A percentile compares a stretch with the other conserved stretches of the same genome.
phyloP scores from a whole-genome alignment of 30 jellyfish, hydroid and myxozoan genomes.

The Aurelia sp. region DNA sequence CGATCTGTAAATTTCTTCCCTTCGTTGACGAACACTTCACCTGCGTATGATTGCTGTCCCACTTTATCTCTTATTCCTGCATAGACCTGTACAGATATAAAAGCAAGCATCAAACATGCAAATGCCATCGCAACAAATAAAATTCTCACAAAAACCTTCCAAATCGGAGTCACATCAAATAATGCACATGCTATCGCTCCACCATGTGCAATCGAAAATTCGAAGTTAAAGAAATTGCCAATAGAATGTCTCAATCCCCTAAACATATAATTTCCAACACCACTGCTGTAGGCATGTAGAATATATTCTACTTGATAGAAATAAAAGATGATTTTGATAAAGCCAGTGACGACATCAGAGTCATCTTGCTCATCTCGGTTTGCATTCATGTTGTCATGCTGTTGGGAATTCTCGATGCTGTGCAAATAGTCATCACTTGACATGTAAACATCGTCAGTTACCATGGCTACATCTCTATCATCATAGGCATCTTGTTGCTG shows the following conservation, averaged over 20 bases:
- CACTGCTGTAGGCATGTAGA: background rate
- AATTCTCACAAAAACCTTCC: background rate
- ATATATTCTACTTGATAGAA: constrained; percentile 51
- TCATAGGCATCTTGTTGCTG: background rate
- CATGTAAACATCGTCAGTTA: background rate
- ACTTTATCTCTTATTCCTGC: background rate
- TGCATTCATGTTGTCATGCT: background rate
- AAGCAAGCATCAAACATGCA: background rate
- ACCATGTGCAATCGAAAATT: background rate
- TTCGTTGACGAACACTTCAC: no score
- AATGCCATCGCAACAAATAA: background rate
- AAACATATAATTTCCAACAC: background rate
- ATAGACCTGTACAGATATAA: background rate
- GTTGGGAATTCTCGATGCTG: background rate
- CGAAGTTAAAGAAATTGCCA: constrained; percentile 30
- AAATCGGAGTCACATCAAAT: constrained; percentile 2
- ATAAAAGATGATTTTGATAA: constrained; percentile 36
- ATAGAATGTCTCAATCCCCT: background rate
- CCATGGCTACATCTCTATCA: no score
- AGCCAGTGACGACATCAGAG: constrained; percentile 1
- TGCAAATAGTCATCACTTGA: no score
- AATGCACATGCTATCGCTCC: constrained; percentile 5
- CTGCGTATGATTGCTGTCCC: no score
- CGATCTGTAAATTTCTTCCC: background rate
- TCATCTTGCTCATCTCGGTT: background rate